These are phyloP conservation scores for Scrobipalpa atriplicella DNA, from an alignment of 2,888 invertebrate species.

Conservation along the genomic window DNA sequence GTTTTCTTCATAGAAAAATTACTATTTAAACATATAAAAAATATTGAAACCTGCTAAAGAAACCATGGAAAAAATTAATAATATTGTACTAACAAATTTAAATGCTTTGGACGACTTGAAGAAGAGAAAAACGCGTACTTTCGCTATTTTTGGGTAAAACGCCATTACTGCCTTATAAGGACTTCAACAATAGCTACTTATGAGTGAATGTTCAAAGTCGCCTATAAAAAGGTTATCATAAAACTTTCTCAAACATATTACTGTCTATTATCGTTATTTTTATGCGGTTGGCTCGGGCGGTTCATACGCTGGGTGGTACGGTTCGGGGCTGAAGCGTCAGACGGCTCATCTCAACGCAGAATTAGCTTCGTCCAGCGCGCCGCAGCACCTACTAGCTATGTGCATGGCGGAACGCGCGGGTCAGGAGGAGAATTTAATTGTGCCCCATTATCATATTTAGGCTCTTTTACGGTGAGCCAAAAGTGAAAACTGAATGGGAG, in stretches of 20 bases:
- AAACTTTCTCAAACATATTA: slow-evolving; percentile 73
- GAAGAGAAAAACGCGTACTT: background rate
- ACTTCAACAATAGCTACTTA: slow-evolving; percentile 25
- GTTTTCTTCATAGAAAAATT: too few relatives aligned
- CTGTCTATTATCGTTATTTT: slow-evolving; percentile 67
- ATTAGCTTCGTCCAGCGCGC: slow-evolving; percentile 69
- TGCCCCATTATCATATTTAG: slow-evolving; percentile 82
- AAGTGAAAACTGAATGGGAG: slow-evolving; percentile 80
- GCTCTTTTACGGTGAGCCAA: slow-evolving; percentile 81
- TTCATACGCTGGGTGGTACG: too few relatives aligned
- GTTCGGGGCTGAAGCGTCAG: slow-evolving; percentile 53
- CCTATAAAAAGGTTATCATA: slow-evolving; percentile 50
- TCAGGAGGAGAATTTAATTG: slow-evolving; percentile 81
- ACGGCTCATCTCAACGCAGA: slow-evolving; percentile 47
- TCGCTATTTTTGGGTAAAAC: slow-evolving; percentile 26
- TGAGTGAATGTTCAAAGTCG: slow-evolving; percentile 33
- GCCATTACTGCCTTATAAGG: slow-evolving; percentile 30
- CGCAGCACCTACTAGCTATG: slow-evolving; percentile 75
- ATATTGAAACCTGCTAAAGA: too few relatives aligned
- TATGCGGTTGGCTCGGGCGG: slow-evolving; percentile 46
- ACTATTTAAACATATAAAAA: too few relatives aligned
- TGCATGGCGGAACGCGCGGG: slow-evolving; percentile 78
- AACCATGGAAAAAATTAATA: too few relatives aligned
- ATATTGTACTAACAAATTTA: background rate
- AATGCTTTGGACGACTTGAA: background rate